Percentiles rank a stretch among this genome's conserved stretches.
These are phyloP conservation scores for Notolabrus celidotus DNA, from an alignment of 2,797 vertebrate species.

Conservation along the genomic window DNA sequence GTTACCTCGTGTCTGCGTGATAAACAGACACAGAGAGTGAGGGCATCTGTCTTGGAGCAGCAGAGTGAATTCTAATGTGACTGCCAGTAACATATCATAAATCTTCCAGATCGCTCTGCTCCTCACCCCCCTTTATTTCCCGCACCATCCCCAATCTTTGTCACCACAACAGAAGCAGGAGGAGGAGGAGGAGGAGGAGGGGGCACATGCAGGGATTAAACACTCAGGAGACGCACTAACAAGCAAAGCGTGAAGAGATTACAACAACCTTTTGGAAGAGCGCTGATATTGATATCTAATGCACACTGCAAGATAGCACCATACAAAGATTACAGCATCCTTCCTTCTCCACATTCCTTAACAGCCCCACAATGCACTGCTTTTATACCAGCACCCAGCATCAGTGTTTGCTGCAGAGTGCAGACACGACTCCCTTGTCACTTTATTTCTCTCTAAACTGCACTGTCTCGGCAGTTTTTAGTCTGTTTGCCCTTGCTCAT, in stretches of 20 bases:
- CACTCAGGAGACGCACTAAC: constrained; percentile 42
- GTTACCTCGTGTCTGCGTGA: constrained; percentile 58
- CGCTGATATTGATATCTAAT: constrained; percentile 36
- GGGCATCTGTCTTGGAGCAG: constrained; percentile 69
- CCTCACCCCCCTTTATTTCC: constrained; percentile 28
- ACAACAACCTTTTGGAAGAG: constrained; percentile 36
- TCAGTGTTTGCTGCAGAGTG: constrained; percentile 63
- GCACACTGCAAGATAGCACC: constrained; percentile 23
- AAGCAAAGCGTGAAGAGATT: constrained; percentile 56
- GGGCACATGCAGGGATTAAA: constrained; percentile 46
- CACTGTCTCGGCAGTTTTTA: constrained; percentile 39
- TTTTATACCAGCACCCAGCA: constrained; percentile 54
- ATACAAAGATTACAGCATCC: constrained; percentile 49
- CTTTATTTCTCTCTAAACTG: constrained; percentile 60
- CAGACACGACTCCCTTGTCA: constrained; percentile 47
- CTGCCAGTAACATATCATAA: constrained; percentile 73
- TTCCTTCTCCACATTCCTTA: constrained; percentile 48
- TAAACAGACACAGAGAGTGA: constrained; percentile 58
- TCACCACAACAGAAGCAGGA: constrained; percentile 35
- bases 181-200: constrained; percentile 14
- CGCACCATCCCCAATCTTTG: constrained; percentile 23
- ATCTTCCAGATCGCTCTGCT: constrained; percentile 66
- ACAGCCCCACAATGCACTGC: constrained; percentile 36
- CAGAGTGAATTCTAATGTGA: constrained; percentile 71
- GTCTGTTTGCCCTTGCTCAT: constrained; percentile 30